Percentiles rank a stretch among this genome's conserved stretches.
Conservation (phyloP, 2,797 vertebrate species). For the Gobionotothen gibberifrons region DNA sequence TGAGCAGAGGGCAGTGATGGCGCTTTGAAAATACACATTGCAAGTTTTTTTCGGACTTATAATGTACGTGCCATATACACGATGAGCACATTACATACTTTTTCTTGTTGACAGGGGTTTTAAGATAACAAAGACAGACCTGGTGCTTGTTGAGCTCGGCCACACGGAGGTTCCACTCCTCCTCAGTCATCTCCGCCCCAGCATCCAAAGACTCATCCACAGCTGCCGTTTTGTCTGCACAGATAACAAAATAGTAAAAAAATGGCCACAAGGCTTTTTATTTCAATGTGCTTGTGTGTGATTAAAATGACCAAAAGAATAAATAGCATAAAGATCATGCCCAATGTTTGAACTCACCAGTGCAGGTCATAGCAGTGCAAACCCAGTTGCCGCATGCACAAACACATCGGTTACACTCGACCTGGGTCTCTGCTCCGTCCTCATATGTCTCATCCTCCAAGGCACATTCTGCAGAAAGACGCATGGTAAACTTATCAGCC, state of each 20-base stretch:
- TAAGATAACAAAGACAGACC: slow-evolving; percentile 79
- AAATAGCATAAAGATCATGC: neutral
- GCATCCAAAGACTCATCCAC: slow-evolving; percentile 76
- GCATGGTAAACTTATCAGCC: slow-evolving; percentile 17
- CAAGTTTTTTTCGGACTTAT: neutral
- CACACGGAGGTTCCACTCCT: slow-evolving; percentile 91
- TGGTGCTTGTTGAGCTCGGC: slow-evolving; percentile 97
- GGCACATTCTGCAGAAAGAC: slow-evolving; percentile 88
- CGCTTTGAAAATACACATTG: slow-evolving; percentile 6
- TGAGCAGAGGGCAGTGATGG: slow-evolving; percentile 10
- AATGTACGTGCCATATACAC: slow-evolving; percentile 1
- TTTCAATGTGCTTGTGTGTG: neutral
- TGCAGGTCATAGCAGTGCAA: slow-evolving; percentile 97
- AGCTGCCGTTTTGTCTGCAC: slow-evolving; percentile 85
- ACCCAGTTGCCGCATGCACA: slow-evolving; percentile 99
- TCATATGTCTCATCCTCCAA: slow-evolving; percentile 96
- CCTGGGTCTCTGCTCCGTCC: slow-evolving; percentile 95
- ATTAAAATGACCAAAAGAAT: neutral
- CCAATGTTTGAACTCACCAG: slow-evolving; percentile 80
- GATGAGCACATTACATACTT: neutral
- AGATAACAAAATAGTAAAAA: slow-evolving; percentile 26
- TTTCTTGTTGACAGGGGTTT: neutral
- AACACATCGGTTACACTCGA: slow-evolving; percentile 97
- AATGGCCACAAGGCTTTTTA: neutral
- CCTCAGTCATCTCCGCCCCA: slow-evolving; percentile 90